Evolutionary conservation across 1,140 invertebrate species (phyloP).

Genomic region (Hypsibius dujardini): DNA sequence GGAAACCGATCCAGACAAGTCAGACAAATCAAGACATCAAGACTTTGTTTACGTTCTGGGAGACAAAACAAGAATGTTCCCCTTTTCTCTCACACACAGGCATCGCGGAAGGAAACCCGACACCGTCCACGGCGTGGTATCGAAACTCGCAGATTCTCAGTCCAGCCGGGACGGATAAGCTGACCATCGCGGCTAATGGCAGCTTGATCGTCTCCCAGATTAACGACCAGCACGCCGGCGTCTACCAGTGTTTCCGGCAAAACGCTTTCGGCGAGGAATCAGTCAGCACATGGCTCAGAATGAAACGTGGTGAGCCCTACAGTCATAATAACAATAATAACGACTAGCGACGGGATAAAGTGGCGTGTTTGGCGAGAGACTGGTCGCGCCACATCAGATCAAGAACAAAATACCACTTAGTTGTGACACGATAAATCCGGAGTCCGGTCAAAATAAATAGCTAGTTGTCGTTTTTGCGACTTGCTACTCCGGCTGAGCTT

Average conservation of each 20-base stretch:
- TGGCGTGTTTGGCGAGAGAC: too few species aligned
- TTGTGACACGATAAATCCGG: too few species aligned
- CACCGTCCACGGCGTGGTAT: conserved; percentile 33
- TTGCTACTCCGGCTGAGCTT: too few species aligned
- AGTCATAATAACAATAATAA: background rate
- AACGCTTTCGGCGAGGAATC: conserved; percentile 75
- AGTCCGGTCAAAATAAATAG: too few species aligned
- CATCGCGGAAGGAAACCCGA: conserved; percentile 30
- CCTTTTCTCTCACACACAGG: background rate
- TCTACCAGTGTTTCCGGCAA: conserved; percentile 80
- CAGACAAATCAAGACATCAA: too few species aligned
- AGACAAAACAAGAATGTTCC: background rate
- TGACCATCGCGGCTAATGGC: conserved; percentile 53
- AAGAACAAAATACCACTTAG: too few species aligned
- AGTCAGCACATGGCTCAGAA: conserved; percentile 72
- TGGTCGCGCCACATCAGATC: too few species aligned
- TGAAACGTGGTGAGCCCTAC: conserved; percentile 72
- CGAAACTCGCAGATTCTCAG: conserved; percentile 30
- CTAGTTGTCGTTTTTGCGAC: too few species aligned
- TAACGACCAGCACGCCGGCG: conserved; percentile 65
- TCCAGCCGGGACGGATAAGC: conserved; percentile 31
- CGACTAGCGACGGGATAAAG: too few species aligned
- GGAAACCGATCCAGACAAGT: too few species aligned
- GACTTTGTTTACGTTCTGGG: background rate
- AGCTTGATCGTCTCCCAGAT: conserved; percentile 62